Percentiles rank a stretch among this genome's conserved stretches.
Evolutionary conservation across 2,797 vertebrate species (phyloP).

Genomic region (Paguma larvata): DNA sequence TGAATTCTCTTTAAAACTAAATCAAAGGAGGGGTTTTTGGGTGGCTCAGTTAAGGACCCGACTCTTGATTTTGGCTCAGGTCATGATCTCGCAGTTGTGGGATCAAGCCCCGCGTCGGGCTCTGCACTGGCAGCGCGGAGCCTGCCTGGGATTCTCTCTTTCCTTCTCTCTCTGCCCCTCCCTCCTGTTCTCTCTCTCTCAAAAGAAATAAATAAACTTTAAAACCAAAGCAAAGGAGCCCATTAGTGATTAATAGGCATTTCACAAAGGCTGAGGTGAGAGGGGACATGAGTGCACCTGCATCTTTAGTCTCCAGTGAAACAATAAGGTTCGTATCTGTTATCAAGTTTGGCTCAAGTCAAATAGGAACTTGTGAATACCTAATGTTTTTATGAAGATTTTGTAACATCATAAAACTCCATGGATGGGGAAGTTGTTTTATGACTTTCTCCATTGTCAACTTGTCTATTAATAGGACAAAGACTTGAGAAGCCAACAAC

Average conservation of each 20-base stretch:
- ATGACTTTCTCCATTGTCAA: slow-evolving; percentile 40
- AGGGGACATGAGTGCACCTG: background rate
- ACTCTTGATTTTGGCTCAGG: too few species aligned
- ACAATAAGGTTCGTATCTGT: slow-evolving; percentile 26
- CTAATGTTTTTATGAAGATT: slow-evolving; percentile 45
- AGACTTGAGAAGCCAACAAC: slow-evolving; percentile 72
- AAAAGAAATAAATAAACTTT: background rate
- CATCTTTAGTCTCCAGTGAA: background rate
- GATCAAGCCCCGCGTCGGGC: too few species aligned
- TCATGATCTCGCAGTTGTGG: too few species aligned
- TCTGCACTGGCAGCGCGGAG: too few species aligned
- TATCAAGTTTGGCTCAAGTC: slow-evolving; percentile 18
- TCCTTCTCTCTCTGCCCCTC: too few species aligned
- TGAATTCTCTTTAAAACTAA: slow-evolving; percentile 53
- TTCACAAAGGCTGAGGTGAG: background rate
- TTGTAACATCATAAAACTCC: slow-evolving; percentile 57
- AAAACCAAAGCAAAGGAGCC: slow-evolving; percentile 50
- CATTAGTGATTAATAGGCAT: slow-evolving; percentile 34
- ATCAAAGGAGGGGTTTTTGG: too few species aligned
- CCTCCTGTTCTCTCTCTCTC: too few species aligned
- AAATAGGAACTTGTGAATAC: slow-evolving; percentile 6
- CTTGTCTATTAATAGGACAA: slow-evolving; percentile 72
- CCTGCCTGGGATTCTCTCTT: too few species aligned
- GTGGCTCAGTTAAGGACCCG: too few species aligned
- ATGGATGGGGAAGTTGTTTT: slow-evolving; percentile 53